A percentile compares a stretch with the other conserved stretches of the same genome.
phyloP scores from a whole-genome alignment of 1,140 invertebrate species.

The Saxidomus purpurata region DNA sequence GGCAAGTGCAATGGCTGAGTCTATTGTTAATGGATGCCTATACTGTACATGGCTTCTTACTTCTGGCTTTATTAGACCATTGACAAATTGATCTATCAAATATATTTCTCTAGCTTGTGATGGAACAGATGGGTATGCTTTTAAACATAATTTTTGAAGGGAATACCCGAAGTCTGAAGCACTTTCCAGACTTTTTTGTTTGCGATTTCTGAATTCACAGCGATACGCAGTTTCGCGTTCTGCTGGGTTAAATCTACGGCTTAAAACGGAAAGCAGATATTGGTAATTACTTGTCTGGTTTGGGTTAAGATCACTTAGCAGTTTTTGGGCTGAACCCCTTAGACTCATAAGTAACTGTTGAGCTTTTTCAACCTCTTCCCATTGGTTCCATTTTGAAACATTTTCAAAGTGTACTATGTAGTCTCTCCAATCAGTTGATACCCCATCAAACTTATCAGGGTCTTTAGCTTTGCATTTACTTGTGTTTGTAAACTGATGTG shows the following conservation, averaged over 20 bases:
- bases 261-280: background rate
- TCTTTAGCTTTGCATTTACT: slow-evolving; percentile 30
- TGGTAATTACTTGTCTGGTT: background rate
- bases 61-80: slow-evolving; percentile 16
- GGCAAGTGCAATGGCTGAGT: slow-evolving; percentile 3
- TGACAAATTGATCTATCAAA: slow-evolving; percentile 31
- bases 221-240: slow-evolving; percentile 58
- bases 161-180: slow-evolving; percentile 50
- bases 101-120: slow-evolving; percentile 39
- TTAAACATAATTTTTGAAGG: slow-evolving; percentile 39
- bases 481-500: background rate
- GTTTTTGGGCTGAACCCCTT: slow-evolving; percentile 25
- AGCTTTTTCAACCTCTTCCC: slow-evolving; percentile 54
- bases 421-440: background rate
- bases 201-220: slow-evolving; percentile 61
- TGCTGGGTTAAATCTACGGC: slow-evolving; percentile 51
- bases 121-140: slow-evolving; percentile 49
- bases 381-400: slow-evolving; percentile 43
- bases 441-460: slow-evolving; percentile 60
- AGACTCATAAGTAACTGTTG: slow-evolving; percentile 67
- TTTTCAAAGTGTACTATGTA: slow-evolving; percentile 62
- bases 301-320: slow-evolving; percentile 37
- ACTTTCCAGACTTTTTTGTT: background rate
- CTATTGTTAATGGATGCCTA: background rate
- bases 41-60: slow-evolving; percentile 52